Base-by-base conservation (phyloP, 2,797 vertebrate species). In the Macroramphosus scolopax region DNA sequence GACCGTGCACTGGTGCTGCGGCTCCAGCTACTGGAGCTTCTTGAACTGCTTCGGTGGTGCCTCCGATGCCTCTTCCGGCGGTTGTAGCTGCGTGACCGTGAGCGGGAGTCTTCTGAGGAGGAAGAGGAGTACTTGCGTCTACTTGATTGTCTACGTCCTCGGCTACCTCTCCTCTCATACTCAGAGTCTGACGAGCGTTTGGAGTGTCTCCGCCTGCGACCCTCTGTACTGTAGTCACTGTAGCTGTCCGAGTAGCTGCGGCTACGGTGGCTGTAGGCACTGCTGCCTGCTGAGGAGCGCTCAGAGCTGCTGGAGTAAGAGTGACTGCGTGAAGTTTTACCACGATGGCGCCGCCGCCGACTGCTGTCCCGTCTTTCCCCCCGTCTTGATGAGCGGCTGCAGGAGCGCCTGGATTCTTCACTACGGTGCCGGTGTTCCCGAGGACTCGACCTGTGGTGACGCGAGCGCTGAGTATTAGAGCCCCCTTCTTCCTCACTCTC, bases 281-380 rank as follows among this genome's bases (percentile, higher is more conserved):
- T 91, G 77, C 96, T 98, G 35, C 87, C 92, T 2, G 87, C 94
- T 0, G 96, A 95, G 38, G 95, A 97, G 1, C 89, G 93, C 0
- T 94, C 90, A 0, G 97, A 97, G 75, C 94, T 98, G 77, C 87
- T 95, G 0, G 95, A 95, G 52, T 95, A 96, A 0, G 97, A 98
- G 36, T 81, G 90, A 37, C 92, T 92, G 2, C 78, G 87, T 17
- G 92, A 93, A n/a, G 82, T 84, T 24, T 86, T 78, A 20, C 89
- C 87, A 0, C 91, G 92, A 16, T 92, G 92, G 35, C 57, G 91
- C 4, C 59, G 91, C 2, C 83, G 77, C 2, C 78, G 90, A 0
- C 93, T 94, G 41, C 92, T 93, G 46, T 83, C 84, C 28, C 81
- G 87, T 35, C 83, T 76, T 0, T 94, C 93, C 16, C 82, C 84